phyloP scores from a whole-genome alignment of 2,888 invertebrate genomes.

The Exephanes ischioxanthus region DNA sequence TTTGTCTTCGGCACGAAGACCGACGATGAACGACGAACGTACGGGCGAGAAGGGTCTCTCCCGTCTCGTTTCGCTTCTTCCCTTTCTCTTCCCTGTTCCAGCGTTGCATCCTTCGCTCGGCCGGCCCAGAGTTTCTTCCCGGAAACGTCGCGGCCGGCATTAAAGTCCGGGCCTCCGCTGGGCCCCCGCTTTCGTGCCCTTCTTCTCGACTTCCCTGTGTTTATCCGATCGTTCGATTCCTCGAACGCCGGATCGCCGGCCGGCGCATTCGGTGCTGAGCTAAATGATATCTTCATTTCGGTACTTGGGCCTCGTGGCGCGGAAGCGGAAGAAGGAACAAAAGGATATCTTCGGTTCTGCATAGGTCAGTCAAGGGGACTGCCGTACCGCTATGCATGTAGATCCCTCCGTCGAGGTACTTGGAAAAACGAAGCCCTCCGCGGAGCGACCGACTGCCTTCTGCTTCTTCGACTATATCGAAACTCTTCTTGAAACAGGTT shows the following conservation, averaged over 20 bases:
- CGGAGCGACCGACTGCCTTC: slow-evolving; percentile 20
- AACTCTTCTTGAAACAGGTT: slow-evolving; percentile 66
- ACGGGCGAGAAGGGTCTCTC: slow-evolving; percentile 38
- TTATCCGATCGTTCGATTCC: slow-evolving; percentile 34
- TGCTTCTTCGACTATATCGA: slow-evolving; percentile 35
- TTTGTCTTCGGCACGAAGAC: slow-evolving; percentile 39
- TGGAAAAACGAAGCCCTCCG: slow-evolving; percentile 32
- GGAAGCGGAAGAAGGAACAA: not conserved
- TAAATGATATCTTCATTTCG: not conserved
- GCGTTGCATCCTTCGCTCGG: slow-evolving; percentile 62
- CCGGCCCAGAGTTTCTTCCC: slow-evolving; percentile 79
- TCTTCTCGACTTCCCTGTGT: slow-evolving; percentile 66
- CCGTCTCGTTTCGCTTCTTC: slow-evolving; percentile 26
- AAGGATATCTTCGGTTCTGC: not conserved
- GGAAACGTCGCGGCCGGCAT: slow-evolving; percentile 74
- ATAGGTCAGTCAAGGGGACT: not conserved
- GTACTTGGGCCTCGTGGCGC: not conserved
- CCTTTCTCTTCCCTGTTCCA: slow-evolving; percentile 42
- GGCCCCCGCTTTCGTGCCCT: slow-evolving; percentile 64
- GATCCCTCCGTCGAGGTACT: not conserved
- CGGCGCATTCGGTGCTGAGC: not conserved
- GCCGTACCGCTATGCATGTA: not conserved
- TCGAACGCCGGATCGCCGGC: not conserved
- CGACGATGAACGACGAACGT: slow-evolving; percentile 44
- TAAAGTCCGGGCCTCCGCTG: slow-evolving; percentile 65